Evolutionary conservation across 1,140 invertebrate species (phyloP), one percentile per base, ranked within the genome.

Genomic region (Caerostris darwini): DNA sequence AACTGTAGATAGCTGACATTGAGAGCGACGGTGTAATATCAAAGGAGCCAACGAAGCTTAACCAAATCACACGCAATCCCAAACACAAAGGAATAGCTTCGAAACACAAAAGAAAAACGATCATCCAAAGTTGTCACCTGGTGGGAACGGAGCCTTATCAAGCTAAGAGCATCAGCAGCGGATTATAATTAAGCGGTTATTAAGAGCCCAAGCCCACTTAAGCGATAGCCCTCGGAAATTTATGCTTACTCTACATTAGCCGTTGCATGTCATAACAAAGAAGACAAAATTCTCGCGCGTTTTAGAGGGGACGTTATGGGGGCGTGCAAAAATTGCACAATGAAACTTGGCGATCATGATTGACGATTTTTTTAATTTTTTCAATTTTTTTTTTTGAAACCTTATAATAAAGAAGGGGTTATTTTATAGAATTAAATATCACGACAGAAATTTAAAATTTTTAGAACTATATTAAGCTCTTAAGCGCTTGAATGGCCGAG

Each of bases 121-220:
- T 90, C 89, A 77, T n/a, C 56, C 7, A 5, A 53, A 77, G 87
- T 90, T 92, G 90, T 92, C 90, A 92, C 90, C 90, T 83, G 90
- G 90, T 92, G 90, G 90, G 90, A 92, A 92, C 69, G n/a, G 56
- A 83, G 34, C 50, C 50, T 92, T 92, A 92, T 92, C 90, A 19
- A 50, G 17, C 5, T 12, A 34, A 34, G 54, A 69, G 61, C 87
- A 89, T 89, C 87, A 89, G 17, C 50, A 50, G n/a, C 57, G 89
- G 81, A 92, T 92, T 56, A 92, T 92, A 92, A 92, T 92, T 82
- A 92, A 92, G 90, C 77, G 77, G 77, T 92, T 92, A 92, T 92
- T 92, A 92, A 92, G 69, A 92, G 71, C 81, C 58, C 34, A 64
- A 58, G 54, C 56, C 89, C 64, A 89, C 87, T 89, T 56, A 56